phyloP scores from a whole-genome alignment of 1,140 invertebrate genomes.

The Drosophila persimilis region DNA sequence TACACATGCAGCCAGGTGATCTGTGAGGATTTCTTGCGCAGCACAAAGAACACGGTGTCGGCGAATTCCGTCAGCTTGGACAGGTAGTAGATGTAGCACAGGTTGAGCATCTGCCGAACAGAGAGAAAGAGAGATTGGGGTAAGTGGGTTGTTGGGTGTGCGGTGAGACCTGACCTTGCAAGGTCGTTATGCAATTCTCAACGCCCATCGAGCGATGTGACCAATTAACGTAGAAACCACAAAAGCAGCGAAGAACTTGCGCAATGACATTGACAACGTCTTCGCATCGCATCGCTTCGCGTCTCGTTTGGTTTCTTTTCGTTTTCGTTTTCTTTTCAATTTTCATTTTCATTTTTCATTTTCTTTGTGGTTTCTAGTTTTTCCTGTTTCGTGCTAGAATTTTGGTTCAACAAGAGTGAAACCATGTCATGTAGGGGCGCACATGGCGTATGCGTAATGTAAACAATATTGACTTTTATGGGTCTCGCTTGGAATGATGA shows the following conservation, averaged over 20 bases:
- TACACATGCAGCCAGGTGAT: conserved; percentile 96
- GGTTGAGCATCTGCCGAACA: conserved; percentile 91
- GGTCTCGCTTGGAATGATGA: conserved; percentile 40
- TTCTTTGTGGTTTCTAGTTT: not conserved
- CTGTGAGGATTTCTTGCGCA: conserved; percentile 96
- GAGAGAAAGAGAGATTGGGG: conserved; percentile 1
- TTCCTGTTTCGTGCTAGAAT: conserved; percentile 28
- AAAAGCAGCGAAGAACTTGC: conserved; percentile 27
- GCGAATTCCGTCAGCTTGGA: conserved; percentile 98
- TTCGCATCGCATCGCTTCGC: conserved; percentile 34
- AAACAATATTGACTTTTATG: conserved; percentile 41
- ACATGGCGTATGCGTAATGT: conserved; percentile 64
- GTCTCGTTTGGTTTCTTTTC: conserved; percentile 28
- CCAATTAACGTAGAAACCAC: conserved; percentile 36
- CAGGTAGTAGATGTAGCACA: conserved; percentile 98
- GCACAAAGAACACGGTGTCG: conserved; percentile 96
- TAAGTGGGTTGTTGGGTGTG: conserved; percentile 4
- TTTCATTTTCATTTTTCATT: conserved; percentile 28
- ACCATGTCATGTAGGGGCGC: conserved; percentile 19
- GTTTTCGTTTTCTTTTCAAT: conserved; percentile 15
- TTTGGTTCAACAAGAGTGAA: conserved; percentile 12
- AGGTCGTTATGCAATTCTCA: conserved; percentile 39
- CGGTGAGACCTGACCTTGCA: conserved; percentile 29
- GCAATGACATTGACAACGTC: conserved; percentile 53
- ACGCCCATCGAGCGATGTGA: conserved; percentile 38